Conservation (phyloP, 2,797 vertebrate species). For the Halcyon leucocephala region DNA sequence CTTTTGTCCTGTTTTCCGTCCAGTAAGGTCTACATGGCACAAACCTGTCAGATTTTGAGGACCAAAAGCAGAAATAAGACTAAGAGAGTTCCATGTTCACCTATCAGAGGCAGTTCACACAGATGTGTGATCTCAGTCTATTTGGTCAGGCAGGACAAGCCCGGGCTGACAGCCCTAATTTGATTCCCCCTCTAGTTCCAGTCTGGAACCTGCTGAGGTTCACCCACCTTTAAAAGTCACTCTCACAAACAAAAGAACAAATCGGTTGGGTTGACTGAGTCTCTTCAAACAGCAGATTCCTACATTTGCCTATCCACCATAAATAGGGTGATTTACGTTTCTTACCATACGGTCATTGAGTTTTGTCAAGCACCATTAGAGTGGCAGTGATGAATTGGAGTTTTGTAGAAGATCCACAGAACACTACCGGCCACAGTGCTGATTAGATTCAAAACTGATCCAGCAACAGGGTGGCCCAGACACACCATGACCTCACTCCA, state of each 20-base stretch:
- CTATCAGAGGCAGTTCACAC: not conserved
- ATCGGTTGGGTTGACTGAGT: not conserved
- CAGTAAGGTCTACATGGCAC: not conserved
- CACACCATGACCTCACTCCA: accelerated
- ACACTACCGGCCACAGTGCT: not conserved
- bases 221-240: not conserved
- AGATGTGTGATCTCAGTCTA: accelerated
- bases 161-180: not conserved
- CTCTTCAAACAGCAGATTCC: not conserved
- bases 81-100: not conserved
- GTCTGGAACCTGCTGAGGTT: not conserved
- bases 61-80: not conserved
- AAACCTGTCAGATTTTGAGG: not conserved
- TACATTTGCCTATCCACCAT: not conserved
- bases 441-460: not conserved
- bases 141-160: not conserved
- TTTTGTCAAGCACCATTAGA: not conserved
- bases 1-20: not conserved
- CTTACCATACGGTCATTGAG: not conserved
- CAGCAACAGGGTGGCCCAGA: not conserved
- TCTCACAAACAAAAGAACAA: not conserved
- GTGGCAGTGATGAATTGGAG: not conserved
- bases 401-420: not conserved
- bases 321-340: not conserved
- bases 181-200: not conserved